Conservation (phyloP, 1,140 invertebrate genomes). For the Neuroterus valhalla region DNA sequence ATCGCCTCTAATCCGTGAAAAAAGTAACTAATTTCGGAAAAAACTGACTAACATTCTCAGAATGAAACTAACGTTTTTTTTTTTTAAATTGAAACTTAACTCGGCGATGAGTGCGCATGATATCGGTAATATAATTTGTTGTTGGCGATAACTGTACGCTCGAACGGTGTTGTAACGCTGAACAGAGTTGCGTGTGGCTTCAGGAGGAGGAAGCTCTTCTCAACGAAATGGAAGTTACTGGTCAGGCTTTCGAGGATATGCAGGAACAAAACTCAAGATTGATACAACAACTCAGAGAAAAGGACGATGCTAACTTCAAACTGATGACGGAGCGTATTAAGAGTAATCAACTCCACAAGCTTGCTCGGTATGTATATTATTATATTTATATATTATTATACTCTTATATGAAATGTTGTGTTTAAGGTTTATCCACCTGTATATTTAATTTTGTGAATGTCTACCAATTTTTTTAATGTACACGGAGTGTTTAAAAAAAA, state of each 20-base stretch:
- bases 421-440: too few species aligned
- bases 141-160: slow-evolving; percentile 43
- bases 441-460: too few species aligned
- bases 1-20: slow-evolving; percentile 35
- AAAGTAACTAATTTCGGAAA: slow-evolving; percentile 2
- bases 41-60: neutral
- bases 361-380: slow-evolving; percentile 75
- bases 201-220: slow-evolving; percentile 97
- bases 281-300: slow-evolving; percentile 96
- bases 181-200: slow-evolving; percentile 73
- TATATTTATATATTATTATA: too few species aligned
- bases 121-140: slow-evolving; percentile 35
- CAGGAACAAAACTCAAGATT: slow-evolving; percentile 98
- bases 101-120: slow-evolving; percentile 40
- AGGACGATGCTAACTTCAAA: slow-evolving; percentile 99
- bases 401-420: too few species aligned
- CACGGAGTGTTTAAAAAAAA: too few species aligned
- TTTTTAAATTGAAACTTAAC: neutral
- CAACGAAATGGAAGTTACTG: slow-evolving; percentile 99
- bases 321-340: slow-evolving; percentile 99
- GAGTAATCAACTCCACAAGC: slow-evolving; percentile 96
- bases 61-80: slow-evolving; percentile 6
- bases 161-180: slow-evolving; percentile 71
- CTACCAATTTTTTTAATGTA: too few species aligned
- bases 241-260: slow-evolving; percentile 99